Evolutionary conservation across 2,888 invertebrate species (phyloP).

Genomic region (Globia sparganii): DNA sequence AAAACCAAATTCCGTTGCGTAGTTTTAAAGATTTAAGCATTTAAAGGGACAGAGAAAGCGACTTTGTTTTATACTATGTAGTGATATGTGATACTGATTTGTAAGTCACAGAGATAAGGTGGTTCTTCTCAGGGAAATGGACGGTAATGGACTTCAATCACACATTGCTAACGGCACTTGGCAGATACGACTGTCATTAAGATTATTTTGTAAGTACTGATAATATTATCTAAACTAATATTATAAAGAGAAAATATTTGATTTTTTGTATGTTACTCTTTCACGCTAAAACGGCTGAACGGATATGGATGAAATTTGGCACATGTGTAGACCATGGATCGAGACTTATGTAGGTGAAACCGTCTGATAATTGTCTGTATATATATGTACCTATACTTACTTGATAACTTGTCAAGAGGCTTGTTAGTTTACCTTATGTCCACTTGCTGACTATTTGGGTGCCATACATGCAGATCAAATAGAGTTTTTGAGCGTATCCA

Average conservation of each 20-base stretch:
- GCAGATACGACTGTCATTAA: slow-evolving; percentile 26
- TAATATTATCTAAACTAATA: slow-evolving; percentile 10
- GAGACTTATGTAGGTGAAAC: neutral
- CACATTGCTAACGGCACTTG: neutral
- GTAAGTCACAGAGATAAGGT: slow-evolving; percentile 19
- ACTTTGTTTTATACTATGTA: no score
- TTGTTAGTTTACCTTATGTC: neutral
- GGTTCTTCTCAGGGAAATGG: neutral
- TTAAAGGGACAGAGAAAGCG: no score
- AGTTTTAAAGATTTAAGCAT: no score
- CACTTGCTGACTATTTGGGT: neutral
- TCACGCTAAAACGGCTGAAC: neutral
- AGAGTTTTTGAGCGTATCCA: neutral
- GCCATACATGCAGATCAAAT: neutral
- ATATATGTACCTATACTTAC: no score
- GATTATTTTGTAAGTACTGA: slow-evolving; percentile 38
- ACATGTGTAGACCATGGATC: neutral
- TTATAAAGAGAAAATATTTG: neutral
- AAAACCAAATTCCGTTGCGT: no score
- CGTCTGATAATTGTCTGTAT: slow-evolving; percentile 19
- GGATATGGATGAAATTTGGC: neutral
- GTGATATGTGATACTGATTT: slow-evolving; percentile 11
- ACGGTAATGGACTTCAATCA: slow-evolving; percentile 35
- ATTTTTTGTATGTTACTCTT: neutral
- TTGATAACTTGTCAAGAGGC: neutral